phyloP scores from a whole-genome alignment of 2,888 invertebrate genomes.

The Epirrhoe alternata region DNA sequence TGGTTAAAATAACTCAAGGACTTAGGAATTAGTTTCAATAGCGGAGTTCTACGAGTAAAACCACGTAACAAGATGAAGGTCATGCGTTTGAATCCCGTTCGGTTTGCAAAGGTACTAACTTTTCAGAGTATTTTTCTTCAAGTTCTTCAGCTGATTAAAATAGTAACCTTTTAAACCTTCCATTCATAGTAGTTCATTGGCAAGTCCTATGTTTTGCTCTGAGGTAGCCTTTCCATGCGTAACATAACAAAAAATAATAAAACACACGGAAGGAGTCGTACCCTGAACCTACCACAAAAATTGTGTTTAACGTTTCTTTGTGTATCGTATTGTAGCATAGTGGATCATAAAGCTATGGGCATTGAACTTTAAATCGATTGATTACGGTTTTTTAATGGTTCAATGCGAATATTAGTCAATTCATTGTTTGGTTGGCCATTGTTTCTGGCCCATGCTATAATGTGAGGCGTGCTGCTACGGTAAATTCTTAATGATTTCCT shows the following conservation, averaged over 20 bases:
- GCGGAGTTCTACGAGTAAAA: neutral
- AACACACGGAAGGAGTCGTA: conserved; percentile 63
- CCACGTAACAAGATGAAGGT: no score
- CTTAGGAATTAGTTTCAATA: neutral
- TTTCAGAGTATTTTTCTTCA: no score
- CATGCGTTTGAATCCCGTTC: no score
- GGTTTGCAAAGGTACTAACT: no score
- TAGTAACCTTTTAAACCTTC: no score
- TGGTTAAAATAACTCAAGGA: neutral
- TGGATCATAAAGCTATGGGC: conserved; percentile 63
- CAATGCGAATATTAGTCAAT: conserved; percentile 69
- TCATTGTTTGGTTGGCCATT: conserved; percentile 62
- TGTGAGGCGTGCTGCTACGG: conserved; percentile 36
- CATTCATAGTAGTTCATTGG: neutral
- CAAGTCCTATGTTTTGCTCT: conserved; percentile 19
- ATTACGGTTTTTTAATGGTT: conserved; percentile 80
- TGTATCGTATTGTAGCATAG: conserved; percentile 76
- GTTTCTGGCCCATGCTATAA: conserved; percentile 44
- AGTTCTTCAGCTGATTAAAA: no score
- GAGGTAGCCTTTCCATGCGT: conserved; percentile 38
- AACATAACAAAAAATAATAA: conserved; percentile 47
- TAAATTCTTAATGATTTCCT: conserved; percentile 44
- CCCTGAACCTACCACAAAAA: conserved; percentile 78
- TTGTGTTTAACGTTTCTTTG: conserved; percentile 74
- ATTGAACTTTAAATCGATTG: conserved; percentile 78